A percentile compares a stretch with the other conserved stretches of the same genome.
These are phyloP conservation scores for Pseudorhiza aurosa DNA, from an alignment of 30 jellyfish, hydroid and myxozoan genomes.

Conservation along the genomic window DNA sequence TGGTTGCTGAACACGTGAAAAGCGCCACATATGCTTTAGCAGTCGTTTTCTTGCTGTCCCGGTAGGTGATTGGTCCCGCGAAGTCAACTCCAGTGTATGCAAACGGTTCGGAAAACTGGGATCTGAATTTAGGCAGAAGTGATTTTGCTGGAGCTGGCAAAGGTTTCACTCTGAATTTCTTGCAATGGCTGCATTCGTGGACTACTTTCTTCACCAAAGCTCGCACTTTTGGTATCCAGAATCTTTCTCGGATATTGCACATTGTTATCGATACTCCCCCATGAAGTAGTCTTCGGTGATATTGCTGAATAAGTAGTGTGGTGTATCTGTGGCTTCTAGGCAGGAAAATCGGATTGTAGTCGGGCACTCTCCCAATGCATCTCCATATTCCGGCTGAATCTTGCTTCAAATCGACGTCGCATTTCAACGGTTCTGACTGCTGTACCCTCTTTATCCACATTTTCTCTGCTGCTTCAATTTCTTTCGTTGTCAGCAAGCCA, in stretches of 20 bases:
- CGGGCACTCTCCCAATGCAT: constrained; percentile 37
- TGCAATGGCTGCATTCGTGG: constrained; percentile 27
- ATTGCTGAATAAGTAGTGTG: constrained; percentile 1
- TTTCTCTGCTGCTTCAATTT: constrained; percentile 50
- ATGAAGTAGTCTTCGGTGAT: constrained; percentile 35
- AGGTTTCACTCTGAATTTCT: constrained; percentile 42
- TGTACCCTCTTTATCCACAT: constrained; percentile 38
- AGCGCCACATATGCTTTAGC: constrained; percentile 40
- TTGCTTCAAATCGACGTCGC: constrained; percentile 10
- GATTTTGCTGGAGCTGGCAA: constrained; percentile 44
- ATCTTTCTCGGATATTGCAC: constrained; percentile 26
- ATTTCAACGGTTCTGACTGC: not conserved
- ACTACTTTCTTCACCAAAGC: constrained; percentile 40
- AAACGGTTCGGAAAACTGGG: constrained; percentile 15
- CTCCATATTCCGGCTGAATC: constrained; percentile 33
- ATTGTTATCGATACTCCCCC: constrained; percentile 55
- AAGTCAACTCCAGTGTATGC: constrained; percentile 34
- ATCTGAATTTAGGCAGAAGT: constrained; percentile 38
- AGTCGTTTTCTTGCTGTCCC: not conserved
- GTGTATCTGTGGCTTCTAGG: constrained; percentile 25
- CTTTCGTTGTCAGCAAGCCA: constrained; percentile 26
- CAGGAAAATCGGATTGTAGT: constrained; percentile 40
- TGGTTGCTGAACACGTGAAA: constrained; percentile 46
- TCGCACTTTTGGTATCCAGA: constrained; percentile 58
- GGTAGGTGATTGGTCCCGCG: constrained; percentile 33